These are phyloP conservation scores for Istiophorus platypterus DNA, from an alignment of 2,113 vertebrate genomes.

Conservation along the genomic window DNA sequence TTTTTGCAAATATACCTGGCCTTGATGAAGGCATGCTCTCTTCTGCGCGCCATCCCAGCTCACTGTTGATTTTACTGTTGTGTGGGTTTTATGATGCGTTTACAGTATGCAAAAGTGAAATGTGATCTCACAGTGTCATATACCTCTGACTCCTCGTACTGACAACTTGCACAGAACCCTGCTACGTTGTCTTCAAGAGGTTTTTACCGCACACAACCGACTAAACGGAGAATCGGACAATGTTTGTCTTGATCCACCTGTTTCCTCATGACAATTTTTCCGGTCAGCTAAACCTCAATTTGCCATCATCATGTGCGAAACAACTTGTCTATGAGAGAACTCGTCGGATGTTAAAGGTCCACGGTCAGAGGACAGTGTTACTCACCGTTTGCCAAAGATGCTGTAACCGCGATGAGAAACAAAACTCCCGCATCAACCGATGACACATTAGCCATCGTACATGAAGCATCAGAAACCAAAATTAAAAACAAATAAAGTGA, in stretches of 20 bases:
- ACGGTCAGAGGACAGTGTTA: background rate
- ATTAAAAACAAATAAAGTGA: background rate
- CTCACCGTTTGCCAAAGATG: constrained; percentile 78
- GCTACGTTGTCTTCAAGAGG: no score
- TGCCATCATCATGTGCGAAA: background rate
- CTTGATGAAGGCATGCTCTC: no score
- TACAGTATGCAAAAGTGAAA: no score
- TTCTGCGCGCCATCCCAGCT: no score
- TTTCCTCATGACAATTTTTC: background rate
- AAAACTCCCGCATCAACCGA: constrained; percentile 76
- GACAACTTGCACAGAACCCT: no score
- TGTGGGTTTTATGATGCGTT: background rate
- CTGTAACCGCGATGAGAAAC: constrained; percentile 74
- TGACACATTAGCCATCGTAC: constrained; percentile 78
- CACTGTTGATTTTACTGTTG: no score
- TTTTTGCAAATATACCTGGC: no score
- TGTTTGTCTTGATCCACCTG: background rate
- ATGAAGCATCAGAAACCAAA: constrained; percentile 9
- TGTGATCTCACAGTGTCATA: no score
- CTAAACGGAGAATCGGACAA: background rate
- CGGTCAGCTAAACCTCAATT: no score
- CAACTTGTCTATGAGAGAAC: background rate
- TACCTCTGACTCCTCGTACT: no score
- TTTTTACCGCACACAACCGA: no score
- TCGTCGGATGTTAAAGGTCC: background rate